Conservation (phyloP, 2,888 invertebrate genomes). For the Cataglyphis altisquamis region DNA sequence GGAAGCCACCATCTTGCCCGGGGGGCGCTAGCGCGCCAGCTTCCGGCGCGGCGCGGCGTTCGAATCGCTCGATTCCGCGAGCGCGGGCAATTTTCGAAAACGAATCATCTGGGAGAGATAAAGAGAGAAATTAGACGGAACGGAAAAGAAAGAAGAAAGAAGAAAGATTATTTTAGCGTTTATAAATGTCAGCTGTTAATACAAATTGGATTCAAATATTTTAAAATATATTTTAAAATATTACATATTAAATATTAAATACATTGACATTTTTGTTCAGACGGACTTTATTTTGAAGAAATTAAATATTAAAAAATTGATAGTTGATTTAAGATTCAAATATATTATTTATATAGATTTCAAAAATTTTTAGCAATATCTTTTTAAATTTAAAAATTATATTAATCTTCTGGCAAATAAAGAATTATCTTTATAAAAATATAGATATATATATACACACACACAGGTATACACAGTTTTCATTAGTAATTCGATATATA, state of each 20-base stretch:
- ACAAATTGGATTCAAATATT: too few relatives aligned
- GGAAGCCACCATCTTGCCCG: conserved; percentile 83
- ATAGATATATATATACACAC: background rate
- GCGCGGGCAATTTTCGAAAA: too few relatives aligned
- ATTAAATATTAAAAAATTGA: background rate
- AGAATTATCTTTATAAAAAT: background rate
- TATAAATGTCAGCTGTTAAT: too few relatives aligned
- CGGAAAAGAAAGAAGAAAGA: too few relatives aligned
- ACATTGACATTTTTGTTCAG: too few relatives aligned
- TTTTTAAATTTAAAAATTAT: background rate
- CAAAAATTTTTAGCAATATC: background rate
- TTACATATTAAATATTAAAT: too few relatives aligned
- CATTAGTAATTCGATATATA: background rate
- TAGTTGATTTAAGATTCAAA: background rate
- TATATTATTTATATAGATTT: background rate
- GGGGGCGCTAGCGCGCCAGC: conserved; percentile 64
- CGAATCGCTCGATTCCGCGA: background rate
- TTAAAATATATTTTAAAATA: too few relatives aligned
- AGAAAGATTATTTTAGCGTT: too few relatives aligned
- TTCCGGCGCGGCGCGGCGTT: conserved; percentile 40
- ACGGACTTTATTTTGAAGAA: too few relatives aligned
- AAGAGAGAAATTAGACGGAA: background rate
- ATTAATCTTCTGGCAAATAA: background rate
- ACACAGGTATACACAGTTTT: background rate
- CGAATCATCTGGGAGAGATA: background rate